Evolutionary conservation across 2,888 invertebrate genomes (phyloP), one percentile per base, ranked within the genome.

Genomic region (Autographa gamma): DNA sequence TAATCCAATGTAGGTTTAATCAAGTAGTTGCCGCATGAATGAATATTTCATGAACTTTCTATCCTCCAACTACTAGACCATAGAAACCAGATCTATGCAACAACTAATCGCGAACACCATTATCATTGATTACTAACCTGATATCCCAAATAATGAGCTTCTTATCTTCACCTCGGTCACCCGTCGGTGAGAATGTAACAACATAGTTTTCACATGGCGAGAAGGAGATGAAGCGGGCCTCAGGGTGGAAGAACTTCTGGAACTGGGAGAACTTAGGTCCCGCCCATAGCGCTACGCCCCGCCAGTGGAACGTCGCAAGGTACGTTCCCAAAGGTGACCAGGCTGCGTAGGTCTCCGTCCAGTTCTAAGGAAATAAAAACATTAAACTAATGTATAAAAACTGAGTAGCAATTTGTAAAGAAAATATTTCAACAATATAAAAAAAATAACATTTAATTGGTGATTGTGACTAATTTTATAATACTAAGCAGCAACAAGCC

Each of bases 311-410:
- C 0, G 99, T 99, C 0, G 99, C 98, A 81, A 99, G 96, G 91
- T 98, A 99, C 0, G 99, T 99, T 60, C 99, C 99, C 54, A 99
- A 95, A 0, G 99, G 99, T 1, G 99, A 99, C 99, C 99, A 99
- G 84, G 98, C 97, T 1, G 99, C 98, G 85, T 99, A 98, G 0
- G 98, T 98, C 89, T 99, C 99, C 0, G 99, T 99, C 98, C 99
- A 99, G 83, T 98, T 97, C 98, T 98, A 88, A 60, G 54, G 68
- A 52, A 84, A 85, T 32, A 19, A 9, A 63, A 4, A 16, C 13
- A 14, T 16, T 18, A 11, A 32, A n/a, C 11, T 9, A 11, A 11
- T 38, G 38, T 38, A 2, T 11, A 38, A 9, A 11, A 38, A 11
- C 11, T 38, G 38, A 11, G 11, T 11, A 38, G 38, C 38, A 38